These are phyloP conservation scores for Podiceps cristatus DNA, from an alignment of 2,113 vertebrate species.

Conservation along the genomic window DNA sequence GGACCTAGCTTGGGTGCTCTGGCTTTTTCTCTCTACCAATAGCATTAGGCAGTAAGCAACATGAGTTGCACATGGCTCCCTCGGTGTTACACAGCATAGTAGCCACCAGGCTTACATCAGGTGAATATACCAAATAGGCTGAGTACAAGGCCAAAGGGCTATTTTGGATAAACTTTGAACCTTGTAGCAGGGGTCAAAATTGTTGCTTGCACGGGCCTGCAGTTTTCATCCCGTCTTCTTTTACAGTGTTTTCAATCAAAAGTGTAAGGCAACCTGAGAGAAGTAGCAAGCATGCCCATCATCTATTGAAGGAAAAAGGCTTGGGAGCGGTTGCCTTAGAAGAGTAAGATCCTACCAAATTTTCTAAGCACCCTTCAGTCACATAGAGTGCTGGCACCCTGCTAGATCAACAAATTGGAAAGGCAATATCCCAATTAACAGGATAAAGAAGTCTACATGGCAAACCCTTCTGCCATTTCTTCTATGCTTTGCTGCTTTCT, in stretches of 20 bases:
- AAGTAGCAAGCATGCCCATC: fast-evolving
- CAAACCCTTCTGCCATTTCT: not conserved
- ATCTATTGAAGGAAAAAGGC: not conserved
- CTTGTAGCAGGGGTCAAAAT: not conserved
- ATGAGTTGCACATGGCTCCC: not conserved
- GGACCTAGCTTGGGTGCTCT: not conserved
- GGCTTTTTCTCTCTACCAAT: not conserved
- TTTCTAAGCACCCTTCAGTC: not conserved
- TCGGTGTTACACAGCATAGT: not conserved
- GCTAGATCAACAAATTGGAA: constrained; percentile 32
- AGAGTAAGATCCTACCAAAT: not conserved
- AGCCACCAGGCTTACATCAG: not conserved
- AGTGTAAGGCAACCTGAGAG: not conserved
- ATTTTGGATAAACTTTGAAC: not conserved
- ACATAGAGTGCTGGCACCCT: not conserved
- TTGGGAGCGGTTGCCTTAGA: not conserved
- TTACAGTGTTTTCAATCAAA: not conserved
- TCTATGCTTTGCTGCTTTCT: not conserved
- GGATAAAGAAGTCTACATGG: not conserved
- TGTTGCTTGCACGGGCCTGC: not conserved
- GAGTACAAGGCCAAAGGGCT: not conserved
- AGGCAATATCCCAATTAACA: not conserved
- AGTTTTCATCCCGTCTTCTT: not conserved
- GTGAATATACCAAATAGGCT: not conserved
- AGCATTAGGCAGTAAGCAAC: not conserved